Conservation (phyloP, 2,888 invertebrate genomes). For the Ferrisia virgata region DNA sequence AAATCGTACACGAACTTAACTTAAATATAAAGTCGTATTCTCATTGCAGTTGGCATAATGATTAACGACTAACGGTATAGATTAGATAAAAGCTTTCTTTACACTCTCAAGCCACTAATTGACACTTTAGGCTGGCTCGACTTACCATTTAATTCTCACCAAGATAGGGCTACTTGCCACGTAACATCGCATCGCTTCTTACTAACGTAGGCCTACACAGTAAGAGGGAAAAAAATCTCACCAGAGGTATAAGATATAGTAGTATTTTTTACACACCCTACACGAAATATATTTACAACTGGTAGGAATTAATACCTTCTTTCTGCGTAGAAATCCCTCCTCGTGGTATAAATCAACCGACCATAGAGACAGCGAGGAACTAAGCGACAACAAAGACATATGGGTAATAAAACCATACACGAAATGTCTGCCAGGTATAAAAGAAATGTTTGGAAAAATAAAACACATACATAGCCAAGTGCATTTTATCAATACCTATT, state of each 20-base stretch:
- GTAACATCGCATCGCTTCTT: background rate
- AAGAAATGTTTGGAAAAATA: background rate
- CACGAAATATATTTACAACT: background rate
- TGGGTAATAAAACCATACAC: background rate
- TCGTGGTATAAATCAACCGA: background rate
- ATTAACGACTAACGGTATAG: background rate
- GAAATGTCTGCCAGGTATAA: background rate
- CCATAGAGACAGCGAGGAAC: background rate
- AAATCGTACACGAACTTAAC: background rate
- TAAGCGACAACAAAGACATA: background rate
- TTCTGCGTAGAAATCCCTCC: background rate
- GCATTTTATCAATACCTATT: background rate
- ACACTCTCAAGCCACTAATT: background rate
- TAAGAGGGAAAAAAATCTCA: background rate
- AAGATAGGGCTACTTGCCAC: background rate
- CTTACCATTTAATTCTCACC: background rate
- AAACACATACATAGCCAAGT: background rate
- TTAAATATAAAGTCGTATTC: background rate
- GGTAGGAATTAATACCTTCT: background rate
- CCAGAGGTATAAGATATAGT: background rate
- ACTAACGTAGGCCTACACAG: no score
- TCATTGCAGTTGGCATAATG: background rate
- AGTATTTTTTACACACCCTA: background rate
- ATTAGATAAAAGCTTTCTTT: conserved; percentile 14
- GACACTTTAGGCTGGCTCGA: background rate